Evolutionary conservation across 2,113 vertebrate species (phyloP).

Genomic region (Camelus dromedarius): DNA sequence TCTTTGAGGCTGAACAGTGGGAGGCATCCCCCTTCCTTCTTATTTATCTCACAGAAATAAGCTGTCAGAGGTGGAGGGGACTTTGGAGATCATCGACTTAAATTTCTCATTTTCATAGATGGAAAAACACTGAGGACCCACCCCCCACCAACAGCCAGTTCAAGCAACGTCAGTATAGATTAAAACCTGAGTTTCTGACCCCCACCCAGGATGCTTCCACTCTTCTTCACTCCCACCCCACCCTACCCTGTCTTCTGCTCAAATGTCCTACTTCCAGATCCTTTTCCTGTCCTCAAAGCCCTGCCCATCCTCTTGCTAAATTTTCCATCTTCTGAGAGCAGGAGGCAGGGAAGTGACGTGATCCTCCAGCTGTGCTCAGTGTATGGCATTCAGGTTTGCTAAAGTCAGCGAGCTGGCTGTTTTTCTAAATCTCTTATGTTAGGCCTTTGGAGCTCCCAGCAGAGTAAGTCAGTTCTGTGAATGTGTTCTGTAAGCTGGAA

Average conservation of each 20-base stretch:
- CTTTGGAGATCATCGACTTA: slow-evolving; percentile 33
- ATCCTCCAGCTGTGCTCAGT: slow-evolving; percentile 69
- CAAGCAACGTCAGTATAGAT: neutral
- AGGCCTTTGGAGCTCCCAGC: slow-evolving; percentile 67
- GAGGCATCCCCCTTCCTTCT: slow-evolving; percentile 23
- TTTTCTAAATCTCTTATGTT: slow-evolving; percentile 60
- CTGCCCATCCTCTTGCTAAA: slow-evolving; percentile 63
- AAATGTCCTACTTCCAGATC: slow-evolving; percentile 67
- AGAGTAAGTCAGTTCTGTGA: slow-evolving; percentile 72
- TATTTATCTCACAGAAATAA: slow-evolving; percentile 10
- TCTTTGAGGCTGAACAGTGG: neutral
- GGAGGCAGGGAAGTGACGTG: slow-evolving; percentile 52
- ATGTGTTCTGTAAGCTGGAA: slow-evolving; percentile 75
- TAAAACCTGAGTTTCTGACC: slow-evolving; percentile 18
- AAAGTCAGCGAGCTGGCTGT: slow-evolving; percentile 61
- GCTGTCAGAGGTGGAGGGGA: neutral
- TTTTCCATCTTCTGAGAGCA: slow-evolving; percentile 63
- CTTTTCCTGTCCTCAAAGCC: slow-evolving; percentile 18
- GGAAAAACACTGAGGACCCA: neutral
- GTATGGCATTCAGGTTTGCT: slow-evolving; percentile 59
- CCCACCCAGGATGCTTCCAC: neutral
- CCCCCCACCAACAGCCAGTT: neutral
- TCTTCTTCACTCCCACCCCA: neutral
- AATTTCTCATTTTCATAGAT: slow-evolving; percentile 38
- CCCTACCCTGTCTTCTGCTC: slow-evolving; percentile 36